Evolutionary conservation across 2,888 invertebrate genomes (phyloP).

Genomic region (Stenichneumon culpator): DNA sequence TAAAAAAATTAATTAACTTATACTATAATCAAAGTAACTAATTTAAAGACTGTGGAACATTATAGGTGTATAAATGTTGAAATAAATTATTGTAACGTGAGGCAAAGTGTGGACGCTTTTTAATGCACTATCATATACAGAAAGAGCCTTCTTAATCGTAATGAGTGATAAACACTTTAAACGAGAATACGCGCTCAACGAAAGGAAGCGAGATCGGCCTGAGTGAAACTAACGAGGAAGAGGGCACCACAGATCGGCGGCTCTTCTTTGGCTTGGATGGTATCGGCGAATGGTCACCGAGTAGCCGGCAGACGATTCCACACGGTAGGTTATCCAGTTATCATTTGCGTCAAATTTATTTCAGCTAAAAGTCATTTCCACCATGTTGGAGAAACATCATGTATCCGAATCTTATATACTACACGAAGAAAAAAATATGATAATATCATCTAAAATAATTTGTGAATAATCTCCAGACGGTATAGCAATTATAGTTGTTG

Average conservation of each 20-base stretch:
- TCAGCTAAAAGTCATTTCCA: too few relatives aligned
- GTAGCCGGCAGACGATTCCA: background rate
- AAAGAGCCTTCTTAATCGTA: background rate
- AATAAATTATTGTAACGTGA: constrained; percentile 77
- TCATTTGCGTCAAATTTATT: too few relatives aligned
- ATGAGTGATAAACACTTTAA: background rate
- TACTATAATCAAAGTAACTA: constrained; percentile 75
- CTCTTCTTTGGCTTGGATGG: background rate
- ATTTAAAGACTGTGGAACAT: constrained; percentile 83
- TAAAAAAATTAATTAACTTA: constrained; percentile 78
- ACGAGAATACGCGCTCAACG: background rate
- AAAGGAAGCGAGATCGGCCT: background rate
- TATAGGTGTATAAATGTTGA: constrained; percentile 83
- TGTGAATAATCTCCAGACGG: too few relatives aligned
- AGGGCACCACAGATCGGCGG: constrained; percentile 14
- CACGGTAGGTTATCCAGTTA: too few relatives aligned
- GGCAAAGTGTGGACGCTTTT: background rate
- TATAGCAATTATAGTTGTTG: too few relatives aligned
- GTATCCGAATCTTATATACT: too few relatives aligned
- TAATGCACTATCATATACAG: background rate
- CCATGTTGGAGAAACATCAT: too few relatives aligned
- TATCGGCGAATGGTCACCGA: background rate
- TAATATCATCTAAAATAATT: too few relatives aligned
- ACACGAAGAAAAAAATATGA: too few relatives aligned
- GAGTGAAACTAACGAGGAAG: background rate